Evolutionary conservation across 2,797 vertebrate genomes (phyloP), one percentile per base, ranked within the genome.

Genomic region (Syngnathus rostellatus): DNA sequence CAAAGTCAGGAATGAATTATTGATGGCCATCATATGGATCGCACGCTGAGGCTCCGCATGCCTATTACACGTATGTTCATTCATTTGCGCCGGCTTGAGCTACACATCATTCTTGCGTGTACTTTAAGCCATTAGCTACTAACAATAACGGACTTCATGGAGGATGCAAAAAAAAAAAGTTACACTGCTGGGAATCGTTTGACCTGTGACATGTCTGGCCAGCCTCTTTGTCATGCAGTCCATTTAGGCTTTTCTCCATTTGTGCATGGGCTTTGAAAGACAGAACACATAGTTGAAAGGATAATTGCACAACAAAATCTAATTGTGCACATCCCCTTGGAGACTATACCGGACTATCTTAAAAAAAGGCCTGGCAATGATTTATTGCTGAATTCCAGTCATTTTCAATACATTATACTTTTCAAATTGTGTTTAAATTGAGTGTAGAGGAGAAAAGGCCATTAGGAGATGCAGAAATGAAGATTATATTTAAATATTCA

Each of bases 401-500:
- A 98, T 98, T 99, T 98, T 98, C 96, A 98, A 99, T 98, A 98
- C 95, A 98, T 98, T 98, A 98, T 95, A 98, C 93, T 98, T 97
- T 96, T 95, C 94, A 98, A 98, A 99, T 99, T 97, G 96, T 98
- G 97, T 99, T 99, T 99, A 98, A 99, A 99, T 99, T 98, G 97
- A 99, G 97, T 99, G 96, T 95, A 94, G 96, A 98, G 91, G 94
- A 98, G 94, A 94, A 95, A 93, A 93, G 93, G 94, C 97, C 96
- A 99, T 99, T 99, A 99, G 96, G 95, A 99, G 95, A 99, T 98
- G 95, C 96, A 99, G 96, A 98, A 99, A 99, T 96, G 95, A 98
- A 97, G 96, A 98, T 98, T 95, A 98, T 99, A 98, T 99, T 99
- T 99, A 99, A 99, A 99, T 99, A 99, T 99, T 98, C 96, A 99